A percentile compares a stretch with the other conserved stretches of the same genome.
Conservation (phyloP, 2,888 invertebrate species). For the Meliscaeva auricollis region DNA sequence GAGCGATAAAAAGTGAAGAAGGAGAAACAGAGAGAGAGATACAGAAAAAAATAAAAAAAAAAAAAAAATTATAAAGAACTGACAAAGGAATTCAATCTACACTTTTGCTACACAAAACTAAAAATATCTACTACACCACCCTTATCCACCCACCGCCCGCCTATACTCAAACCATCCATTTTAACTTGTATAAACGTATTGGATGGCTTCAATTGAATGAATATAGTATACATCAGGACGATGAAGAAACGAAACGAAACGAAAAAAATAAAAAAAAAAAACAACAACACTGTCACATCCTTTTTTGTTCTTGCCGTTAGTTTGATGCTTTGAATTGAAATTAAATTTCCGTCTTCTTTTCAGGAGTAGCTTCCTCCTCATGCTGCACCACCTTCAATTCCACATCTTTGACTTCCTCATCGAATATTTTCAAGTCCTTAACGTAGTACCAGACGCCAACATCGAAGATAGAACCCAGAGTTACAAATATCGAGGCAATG, state of each 20-base stretch:
- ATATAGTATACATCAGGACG: conserved; percentile 4
- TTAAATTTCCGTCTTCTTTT: conserved; percentile 83
- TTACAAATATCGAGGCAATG: conserved; percentile 87
- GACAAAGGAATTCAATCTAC: conserved; percentile 71
- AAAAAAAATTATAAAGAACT: conserved; percentile 1
- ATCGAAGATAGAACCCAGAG: conserved; percentile 88
- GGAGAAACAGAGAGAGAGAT: not conserved
- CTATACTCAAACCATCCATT: not conserved
- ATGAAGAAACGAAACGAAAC: too few relatives aligned
- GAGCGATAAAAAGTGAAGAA: conserved; percentile 8
- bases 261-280: conserved; percentile 13
- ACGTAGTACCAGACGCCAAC: conserved; percentile 89
- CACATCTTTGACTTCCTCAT: conserved; percentile 85
- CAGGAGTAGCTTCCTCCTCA: conserved; percentile 81
- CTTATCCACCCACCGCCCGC: not conserved
- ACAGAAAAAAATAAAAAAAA: not conserved
- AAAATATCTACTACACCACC: conserved; percentile 20
- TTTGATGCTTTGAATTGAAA: conserved; percentile 69
- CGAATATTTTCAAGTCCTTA: conserved; percentile 88
- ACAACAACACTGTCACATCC: conserved; percentile 29
- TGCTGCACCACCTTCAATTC: conserved; percentile 82
- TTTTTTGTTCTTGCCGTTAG: conserved; percentile 36
- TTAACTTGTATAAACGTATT: not conserved
- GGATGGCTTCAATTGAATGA: conserved; percentile 39
- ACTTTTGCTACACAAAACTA: conserved; percentile 54